These are phyloP conservation scores for Pomatostomus ruficeps DNA, from an alignment of 2,113 vertebrate species.

Conservation along the genomic window DNA sequence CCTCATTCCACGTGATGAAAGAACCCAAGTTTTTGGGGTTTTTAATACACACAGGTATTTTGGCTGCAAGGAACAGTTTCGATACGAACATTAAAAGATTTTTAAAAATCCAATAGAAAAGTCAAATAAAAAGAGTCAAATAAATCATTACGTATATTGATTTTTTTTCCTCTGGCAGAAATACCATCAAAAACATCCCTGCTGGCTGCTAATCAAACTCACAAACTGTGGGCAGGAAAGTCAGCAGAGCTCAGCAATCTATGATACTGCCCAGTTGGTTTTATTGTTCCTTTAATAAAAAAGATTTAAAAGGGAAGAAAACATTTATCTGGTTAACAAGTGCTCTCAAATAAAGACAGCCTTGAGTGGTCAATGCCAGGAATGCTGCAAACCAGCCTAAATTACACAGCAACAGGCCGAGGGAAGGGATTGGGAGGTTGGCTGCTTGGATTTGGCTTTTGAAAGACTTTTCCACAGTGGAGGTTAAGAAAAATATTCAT, in stretches of 20 bases:
- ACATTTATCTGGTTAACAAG: background rate
- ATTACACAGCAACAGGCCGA: background rate
- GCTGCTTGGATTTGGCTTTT: background rate
- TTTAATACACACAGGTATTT: background rate
- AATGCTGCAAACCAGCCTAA: background rate
- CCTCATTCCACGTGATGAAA: background rate
- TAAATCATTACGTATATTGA: background rate
- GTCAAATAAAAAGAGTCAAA: background rate
- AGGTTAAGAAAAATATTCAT: background rate
- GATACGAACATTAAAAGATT: fast-evolving
- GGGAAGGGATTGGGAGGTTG: background rate
- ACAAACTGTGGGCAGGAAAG: background rate
- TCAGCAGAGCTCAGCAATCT: background rate
- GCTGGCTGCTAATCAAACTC: background rate
- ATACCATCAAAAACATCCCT: fast-evolving
- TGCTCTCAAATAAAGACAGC: background rate
- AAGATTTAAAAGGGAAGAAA: fast-evolving
- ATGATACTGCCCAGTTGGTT: background rate
- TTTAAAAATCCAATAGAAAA: background rate
- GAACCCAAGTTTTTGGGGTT: background rate
- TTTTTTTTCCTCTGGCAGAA: background rate
- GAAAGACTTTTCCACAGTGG: background rate
- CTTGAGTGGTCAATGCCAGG: background rate
- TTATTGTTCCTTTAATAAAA: background rate
- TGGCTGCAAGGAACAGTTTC: background rate